These are phyloP conservation scores for Esperia sulphurella DNA, from an alignment of 2,888 invertebrate species.

Conservation along the genomic window DNA sequence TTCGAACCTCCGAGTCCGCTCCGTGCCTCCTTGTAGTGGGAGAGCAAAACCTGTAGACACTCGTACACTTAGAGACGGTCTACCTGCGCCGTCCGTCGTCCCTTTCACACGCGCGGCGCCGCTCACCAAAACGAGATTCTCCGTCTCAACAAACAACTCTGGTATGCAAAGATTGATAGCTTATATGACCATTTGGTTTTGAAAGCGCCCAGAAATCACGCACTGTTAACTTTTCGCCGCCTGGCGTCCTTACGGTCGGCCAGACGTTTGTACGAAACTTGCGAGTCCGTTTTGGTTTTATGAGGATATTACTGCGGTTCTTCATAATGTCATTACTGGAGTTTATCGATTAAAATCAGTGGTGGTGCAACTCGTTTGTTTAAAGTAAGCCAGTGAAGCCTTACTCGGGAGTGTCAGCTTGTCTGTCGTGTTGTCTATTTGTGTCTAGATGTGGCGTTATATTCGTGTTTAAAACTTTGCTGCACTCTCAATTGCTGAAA, in stretches of 20 bases:
- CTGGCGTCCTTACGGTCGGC: constrained; percentile 72
- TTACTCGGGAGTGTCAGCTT: constrained; percentile 38
- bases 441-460: constrained; percentile 39
- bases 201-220: constrained; percentile 77
- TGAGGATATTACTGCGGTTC: constrained; percentile 44
- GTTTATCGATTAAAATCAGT: constrained; percentile 50
- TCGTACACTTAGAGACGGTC: constrained; percentile 66
- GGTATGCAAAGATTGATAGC: constrained; percentile 80
- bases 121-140: constrained; percentile 40
- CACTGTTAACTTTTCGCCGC: constrained; percentile 76
- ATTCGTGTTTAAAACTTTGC: constrained; percentile 33
- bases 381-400: constrained; percentile 57
- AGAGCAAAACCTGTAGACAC: constrained; percentile 78
- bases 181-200: constrained; percentile 78
- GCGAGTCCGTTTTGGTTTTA: constrained; percentile 26
- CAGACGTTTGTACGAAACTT: constrained; percentile 52
- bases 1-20: constrained; percentile 63
- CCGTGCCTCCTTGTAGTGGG: constrained; percentile 75
- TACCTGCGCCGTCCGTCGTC: constrained; percentile 64
- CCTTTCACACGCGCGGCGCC: constrained; percentile 55
- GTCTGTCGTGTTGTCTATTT: constrained; percentile 33
- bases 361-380: constrained; percentile 45
- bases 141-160: constrained; percentile 72
- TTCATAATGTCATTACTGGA: constrained; percentile 53
- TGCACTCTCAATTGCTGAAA: constrained; percentile 10